phyloP scores from a whole-genome alignment of 2,113 vertebrate genomes.

The Corapipo altera region DNA sequence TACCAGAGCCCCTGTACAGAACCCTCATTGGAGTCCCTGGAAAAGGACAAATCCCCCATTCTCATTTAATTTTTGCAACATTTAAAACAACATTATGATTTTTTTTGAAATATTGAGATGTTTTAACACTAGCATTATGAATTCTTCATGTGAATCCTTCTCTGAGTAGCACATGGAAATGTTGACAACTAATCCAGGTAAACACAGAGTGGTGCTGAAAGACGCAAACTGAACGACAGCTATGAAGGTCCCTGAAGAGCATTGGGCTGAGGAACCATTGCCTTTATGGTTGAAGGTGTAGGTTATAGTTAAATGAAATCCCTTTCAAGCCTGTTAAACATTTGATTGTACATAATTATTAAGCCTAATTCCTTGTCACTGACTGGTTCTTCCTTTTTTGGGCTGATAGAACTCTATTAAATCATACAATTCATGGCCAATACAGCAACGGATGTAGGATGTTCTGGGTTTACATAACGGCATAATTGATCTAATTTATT shows the following conservation, averaged over 20 bases:
- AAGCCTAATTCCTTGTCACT: not conserved
- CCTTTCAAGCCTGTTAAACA: not conserved
- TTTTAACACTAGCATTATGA: not conserved
- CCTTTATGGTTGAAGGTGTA: not conserved
- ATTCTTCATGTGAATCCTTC: not conserved
- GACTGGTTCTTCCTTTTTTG: not conserved
- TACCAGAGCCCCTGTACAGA: not conserved
- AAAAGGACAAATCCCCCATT: not conserved
- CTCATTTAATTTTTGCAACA: not conserved
- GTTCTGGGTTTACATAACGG: not conserved
- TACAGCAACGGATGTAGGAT: not conserved
- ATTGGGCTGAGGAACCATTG: not conserved
- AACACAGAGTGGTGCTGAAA: not conserved
- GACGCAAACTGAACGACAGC: not conserved
- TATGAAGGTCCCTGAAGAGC: not conserved
- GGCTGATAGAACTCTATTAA: not conserved
- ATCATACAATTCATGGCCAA: not conserved
- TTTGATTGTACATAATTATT: not conserved
- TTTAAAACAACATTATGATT: not conserved
- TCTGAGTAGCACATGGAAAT: not conserved
- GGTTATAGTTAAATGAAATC: not conserved
- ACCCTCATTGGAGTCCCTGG: not conserved
- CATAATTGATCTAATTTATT: not conserved
- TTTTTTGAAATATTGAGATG: not conserved
- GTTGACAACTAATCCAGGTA: not conserved